phyloP scores from a whole-genome alignment of 2,797 vertebrate species.

The Acrossocheilus wenchowensis region DNA sequence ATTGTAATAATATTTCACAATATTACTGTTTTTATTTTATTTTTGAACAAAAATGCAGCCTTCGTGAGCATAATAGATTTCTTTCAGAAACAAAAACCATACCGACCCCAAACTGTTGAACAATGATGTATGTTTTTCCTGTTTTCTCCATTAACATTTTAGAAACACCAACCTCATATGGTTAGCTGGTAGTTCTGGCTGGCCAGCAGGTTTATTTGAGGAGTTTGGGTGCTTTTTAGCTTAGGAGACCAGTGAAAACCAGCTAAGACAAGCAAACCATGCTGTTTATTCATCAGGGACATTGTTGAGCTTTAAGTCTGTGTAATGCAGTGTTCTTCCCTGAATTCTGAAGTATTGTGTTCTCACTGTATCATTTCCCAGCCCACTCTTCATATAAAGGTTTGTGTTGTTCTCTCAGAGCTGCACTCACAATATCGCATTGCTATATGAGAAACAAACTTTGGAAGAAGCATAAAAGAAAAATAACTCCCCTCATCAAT shows the following conservation, averaged over 20 bases:
- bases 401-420: conserved; percentile 24
- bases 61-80: background rate
- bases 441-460: conserved; percentile 38
- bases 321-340: background rate
- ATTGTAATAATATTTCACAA: background rate
- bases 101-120: background rate
- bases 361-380: conserved; percentile 35
- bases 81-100: background rate
- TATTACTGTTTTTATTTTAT: background rate
- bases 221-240: background rate
- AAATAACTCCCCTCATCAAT: conserved; percentile 41
- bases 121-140: background rate
- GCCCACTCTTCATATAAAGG: conserved; percentile 21
- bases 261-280: conserved; percentile 16
- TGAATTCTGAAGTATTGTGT: conserved; percentile 17
- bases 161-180: background rate
- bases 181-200: background rate
- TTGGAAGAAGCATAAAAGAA: conserved; percentile 38
- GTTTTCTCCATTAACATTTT: background rate
- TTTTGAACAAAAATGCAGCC: background rate
- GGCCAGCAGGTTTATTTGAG: background rate
- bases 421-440: background rate
- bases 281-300: background rate
- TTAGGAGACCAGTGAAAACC: background rate
- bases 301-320: conserved; percentile 3